Base-by-base conservation (phyloP, 2,797 vertebrate species). In the Scolopax rusticola region DNA sequence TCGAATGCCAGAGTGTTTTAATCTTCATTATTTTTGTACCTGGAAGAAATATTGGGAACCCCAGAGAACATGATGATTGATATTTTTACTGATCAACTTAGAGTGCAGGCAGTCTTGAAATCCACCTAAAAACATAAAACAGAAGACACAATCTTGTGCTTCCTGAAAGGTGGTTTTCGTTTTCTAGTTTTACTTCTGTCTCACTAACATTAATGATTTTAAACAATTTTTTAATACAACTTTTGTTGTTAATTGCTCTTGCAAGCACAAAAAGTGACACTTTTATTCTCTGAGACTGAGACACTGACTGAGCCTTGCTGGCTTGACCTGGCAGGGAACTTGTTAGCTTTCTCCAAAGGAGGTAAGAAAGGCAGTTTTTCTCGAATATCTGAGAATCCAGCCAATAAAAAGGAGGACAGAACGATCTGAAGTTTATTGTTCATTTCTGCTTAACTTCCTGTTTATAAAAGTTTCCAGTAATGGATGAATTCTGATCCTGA, bases 1-100 rank as follows among this genome's bases (percentile, higher is more conserved):
- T 82, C 54, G 93, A 80, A 87, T 86, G 70, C 85, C 92, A 88
- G 59, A 92, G 77, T 63, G 27, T 68, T 91, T 94, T 93, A 92
- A 90, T 93, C 56, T 89, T 95, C 25, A 60, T 84, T 85, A 89
- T 63, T 84, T 90, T 94, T 82, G 67, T 79, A 73, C 30, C 64
- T 89, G 40, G 56, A 89, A 70, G 82, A 69, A 7, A 60, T 84
- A 84, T 14, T 87, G 64, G 38, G 78, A 96, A 68, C 41, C 45
- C 89, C 36, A 79, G 71, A 89, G 51, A 87, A 80, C 41, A 82
- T 10, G 5, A 45, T 60, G 88, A 93, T 32, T 90, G 73, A 87
- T 94, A 81, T 65, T 94, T 93, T 88, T 83, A 78, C 63, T 93
- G 81, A 96, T 92, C 51, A 90, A 47, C 21, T 38, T 28, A 65